These are phyloP conservation scores for Nothoprocta pentlandii DNA, from an alignment of 2,113 vertebrate species.

Conservation along the genomic window DNA sequence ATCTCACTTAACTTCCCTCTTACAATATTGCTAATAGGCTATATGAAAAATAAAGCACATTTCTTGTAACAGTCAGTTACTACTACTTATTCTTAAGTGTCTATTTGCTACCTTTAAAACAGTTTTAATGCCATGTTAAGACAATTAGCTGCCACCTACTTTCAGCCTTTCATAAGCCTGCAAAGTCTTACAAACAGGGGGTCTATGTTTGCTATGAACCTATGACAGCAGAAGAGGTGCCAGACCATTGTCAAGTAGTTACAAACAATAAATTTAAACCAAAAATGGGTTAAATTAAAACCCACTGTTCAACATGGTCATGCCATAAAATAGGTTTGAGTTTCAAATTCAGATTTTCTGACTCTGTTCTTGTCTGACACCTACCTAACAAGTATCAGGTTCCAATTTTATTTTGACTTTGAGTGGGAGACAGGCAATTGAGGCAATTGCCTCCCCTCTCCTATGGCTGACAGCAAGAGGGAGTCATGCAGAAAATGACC, in stretches of 20 bases:
- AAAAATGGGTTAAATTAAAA: background rate
- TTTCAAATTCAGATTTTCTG: slow-evolving; percentile 34
- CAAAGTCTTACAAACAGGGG: background rate
- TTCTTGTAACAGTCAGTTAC: background rate
- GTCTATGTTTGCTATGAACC: background rate
- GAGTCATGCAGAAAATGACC: background rate
- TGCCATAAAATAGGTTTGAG: background rate
- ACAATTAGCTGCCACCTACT: background rate
- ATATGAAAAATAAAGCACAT: background rate
- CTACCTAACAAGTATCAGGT: background rate
- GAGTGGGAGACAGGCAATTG: background rate
- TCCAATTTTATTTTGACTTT: slow-evolving; percentile 3
- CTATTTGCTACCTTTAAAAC: background rate
- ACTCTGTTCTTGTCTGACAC: background rate
- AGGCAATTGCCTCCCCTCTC: background rate
- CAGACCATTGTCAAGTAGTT: background rate
- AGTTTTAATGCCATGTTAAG: background rate
- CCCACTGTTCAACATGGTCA: background rate
- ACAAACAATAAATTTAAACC: background rate
- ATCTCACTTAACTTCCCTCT: background rate
- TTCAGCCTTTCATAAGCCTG: background rate
- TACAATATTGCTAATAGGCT: background rate
- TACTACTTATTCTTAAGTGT: background rate
- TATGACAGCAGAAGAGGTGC: background rate
- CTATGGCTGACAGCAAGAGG: background rate